Base-by-base conservation (phyloP, 53 echinoderm and acorn worm species). In the Henricia sp. region DNA sequence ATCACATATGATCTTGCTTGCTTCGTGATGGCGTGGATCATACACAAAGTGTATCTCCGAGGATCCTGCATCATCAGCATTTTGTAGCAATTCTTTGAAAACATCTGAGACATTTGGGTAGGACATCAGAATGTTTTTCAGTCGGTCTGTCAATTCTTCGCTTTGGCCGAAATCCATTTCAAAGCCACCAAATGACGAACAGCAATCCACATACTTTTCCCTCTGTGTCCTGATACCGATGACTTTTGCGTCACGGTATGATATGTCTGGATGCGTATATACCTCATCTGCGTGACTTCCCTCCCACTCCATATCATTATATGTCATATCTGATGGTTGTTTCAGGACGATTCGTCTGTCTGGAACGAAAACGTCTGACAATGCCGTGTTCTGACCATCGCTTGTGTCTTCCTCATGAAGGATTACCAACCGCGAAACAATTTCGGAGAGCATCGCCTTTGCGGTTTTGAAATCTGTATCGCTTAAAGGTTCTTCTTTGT, bases 1-100 rank as follows among this genome's bases (percentile, higher is more conserved):
- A 8, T 52, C 20, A 39, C 48, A 41, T 65, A 96, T 78, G 2
- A 71, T 28, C 59, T 93, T 86, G 17, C 84, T 30, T n/a, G 73
- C 23, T 4, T 87, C 17, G 64, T 96, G 93, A 29, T 64, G 51
- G 0, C 96, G 84, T 11, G 77, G 68, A 57, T 96, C 96, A 35
- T 93, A 93, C 23, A 96, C 86, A 68, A 96, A 86, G 67, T 96
- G 94, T 17, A 96, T 89, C 85, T 92, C 83, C 13, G 92, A 76
- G 14, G 92, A 90, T 35, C 90, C 84, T n/a, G 94, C 89, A 82
- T 94, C 94, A 55, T 92, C 94, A 13, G 99, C 91, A 84, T 94
- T 96, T 84, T 96, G 97, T 1, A 96, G 74, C 20, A 92, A 67
- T 78, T 94, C 99, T 64, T 90, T 94, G 21, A 94, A 85, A 50